These are phyloP conservation scores for Tillus elongatus DNA, from an alignment of 2,888 invertebrate species.

Conservation along the genomic window DNA sequence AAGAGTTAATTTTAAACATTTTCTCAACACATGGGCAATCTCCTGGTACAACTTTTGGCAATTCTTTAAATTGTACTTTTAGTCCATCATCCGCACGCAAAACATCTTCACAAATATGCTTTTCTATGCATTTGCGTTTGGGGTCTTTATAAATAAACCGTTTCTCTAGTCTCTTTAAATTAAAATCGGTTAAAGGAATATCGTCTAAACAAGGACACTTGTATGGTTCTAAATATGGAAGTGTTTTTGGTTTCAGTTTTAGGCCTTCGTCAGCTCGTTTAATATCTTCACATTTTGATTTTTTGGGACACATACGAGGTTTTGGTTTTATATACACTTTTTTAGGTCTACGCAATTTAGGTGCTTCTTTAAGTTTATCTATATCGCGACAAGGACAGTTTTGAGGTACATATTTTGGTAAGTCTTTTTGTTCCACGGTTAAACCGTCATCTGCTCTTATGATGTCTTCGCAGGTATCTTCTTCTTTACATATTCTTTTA, in stretches of 20 bases:
- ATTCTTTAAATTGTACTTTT: conserved; percentile 13
- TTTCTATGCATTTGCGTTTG: conserved; percentile 8
- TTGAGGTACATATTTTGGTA: conserved; percentile 22
- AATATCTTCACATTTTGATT: conserved; percentile 4
- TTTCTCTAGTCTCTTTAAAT: conserved; percentile 15
- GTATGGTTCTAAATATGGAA: conserved; percentile 12
- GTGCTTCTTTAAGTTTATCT: conserved; percentile 19
- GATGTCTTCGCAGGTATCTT: neutral
- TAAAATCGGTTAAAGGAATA: conserved; percentile 13
- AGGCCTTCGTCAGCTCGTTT: conserved; percentile 18
- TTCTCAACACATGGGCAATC: conserved; percentile 16
- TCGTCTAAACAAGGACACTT: conserved; percentile 11
- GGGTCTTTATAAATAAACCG: conserved; percentile 11
- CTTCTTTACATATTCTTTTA: neutral
- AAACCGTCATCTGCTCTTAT: neutral
- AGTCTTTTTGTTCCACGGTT: conserved; percentile 3
- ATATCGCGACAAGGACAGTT: conserved; percentile 26
- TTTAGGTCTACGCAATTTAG: neutral
- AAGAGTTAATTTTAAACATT: no score
- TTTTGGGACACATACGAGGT: conserved; percentile 16
- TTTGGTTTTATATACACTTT: conserved; percentile 11
- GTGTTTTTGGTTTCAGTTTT: conserved; percentile 12
- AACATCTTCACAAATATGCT: conserved; percentile 7
- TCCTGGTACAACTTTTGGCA: conserved; percentile 16
- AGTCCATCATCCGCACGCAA: conserved; percentile 16